phyloP scores from a whole-genome alignment of 1,140 invertebrate species.

The Gerris buenoi region DNA sequence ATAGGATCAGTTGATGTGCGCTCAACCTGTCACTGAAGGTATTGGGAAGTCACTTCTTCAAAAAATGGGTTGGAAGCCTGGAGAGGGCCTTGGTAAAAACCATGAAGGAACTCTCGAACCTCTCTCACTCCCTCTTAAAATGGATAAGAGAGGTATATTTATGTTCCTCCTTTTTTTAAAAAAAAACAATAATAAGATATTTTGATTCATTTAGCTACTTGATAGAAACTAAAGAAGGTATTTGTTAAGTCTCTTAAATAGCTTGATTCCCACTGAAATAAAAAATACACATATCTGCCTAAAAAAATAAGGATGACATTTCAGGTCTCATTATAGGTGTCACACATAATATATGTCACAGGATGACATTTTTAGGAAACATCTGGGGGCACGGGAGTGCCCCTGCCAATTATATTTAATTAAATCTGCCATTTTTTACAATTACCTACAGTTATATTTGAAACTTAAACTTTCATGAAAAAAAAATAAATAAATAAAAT shows the following conservation, averaged over 20 bases:
- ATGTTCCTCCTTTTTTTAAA: background rate
- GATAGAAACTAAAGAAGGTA: background rate
- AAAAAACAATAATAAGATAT: background rate
- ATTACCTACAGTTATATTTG: too few species aligned
- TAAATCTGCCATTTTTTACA: too few species aligned
- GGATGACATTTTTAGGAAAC: too few species aligned
- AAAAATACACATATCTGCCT: background rate
- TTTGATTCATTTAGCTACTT: background rate
- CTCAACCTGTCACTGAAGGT: constrained; percentile 72
- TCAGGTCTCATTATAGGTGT: too few species aligned
- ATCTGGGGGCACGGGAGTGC: too few species aligned
- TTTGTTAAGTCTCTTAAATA: background rate
- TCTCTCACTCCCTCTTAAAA: constrained; percentile 76
- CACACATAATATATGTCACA: too few species aligned
- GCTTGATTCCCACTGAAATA: background rate
- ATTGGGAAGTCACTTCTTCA: constrained; percentile 91
- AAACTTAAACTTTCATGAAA: too few species aligned
- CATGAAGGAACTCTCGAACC: constrained; percentile 81
- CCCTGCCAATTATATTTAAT: too few species aligned
- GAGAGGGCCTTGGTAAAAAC: constrained; percentile 86
- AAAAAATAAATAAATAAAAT: too few species aligned
- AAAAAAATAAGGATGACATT: too few species aligned
- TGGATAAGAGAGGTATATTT: constrained; percentile 63
- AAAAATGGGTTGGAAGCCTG: constrained; percentile 97
- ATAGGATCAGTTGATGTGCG: constrained; percentile 72